Percentiles rank a stretch among this genome's conserved stretches.
These are phyloP conservation scores for Panthera uncia DNA, from an alignment of 2,113 vertebrate genomes.

Conservation along the genomic window DNA sequence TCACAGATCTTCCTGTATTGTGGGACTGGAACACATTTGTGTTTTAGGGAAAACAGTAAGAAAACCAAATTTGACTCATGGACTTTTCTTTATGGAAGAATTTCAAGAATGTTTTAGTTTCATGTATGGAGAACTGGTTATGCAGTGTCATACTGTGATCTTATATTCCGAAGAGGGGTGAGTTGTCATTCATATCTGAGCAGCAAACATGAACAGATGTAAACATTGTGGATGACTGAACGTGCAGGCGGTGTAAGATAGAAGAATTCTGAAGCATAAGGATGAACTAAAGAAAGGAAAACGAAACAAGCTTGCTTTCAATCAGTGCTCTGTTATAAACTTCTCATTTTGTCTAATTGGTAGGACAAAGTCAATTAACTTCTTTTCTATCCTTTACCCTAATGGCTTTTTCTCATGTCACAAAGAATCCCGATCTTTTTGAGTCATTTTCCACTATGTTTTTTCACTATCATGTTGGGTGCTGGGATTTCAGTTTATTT, in stretches of 20 bases:
- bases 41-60: neutral
- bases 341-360: conserved; percentile 33
- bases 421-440: neutral
- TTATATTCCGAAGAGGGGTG: neutral
- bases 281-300: conserved; percentile 17
- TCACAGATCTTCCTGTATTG: neutral
- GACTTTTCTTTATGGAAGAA: neutral
- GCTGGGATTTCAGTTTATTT: neutral
- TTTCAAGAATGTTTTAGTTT: neutral
- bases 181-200: neutral
- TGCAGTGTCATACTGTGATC: neutral
- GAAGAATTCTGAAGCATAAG: neutral
- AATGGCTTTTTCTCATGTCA: neutral
- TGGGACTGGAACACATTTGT: neutral
- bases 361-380: conserved; percentile 40
- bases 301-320: neutral
- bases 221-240: neutral
- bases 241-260: neutral
- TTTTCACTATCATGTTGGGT: neutral
- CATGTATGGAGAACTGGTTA: neutral
- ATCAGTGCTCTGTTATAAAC: neutral
- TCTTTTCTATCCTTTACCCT: conserved; percentile 24
- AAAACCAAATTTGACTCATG: neutral
- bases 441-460: neutral
- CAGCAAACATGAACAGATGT: conserved; percentile 6